phyloP scores from a whole-genome alignment of 1,140 invertebrate genomes.

The Diuraphis noxia region DNA sequence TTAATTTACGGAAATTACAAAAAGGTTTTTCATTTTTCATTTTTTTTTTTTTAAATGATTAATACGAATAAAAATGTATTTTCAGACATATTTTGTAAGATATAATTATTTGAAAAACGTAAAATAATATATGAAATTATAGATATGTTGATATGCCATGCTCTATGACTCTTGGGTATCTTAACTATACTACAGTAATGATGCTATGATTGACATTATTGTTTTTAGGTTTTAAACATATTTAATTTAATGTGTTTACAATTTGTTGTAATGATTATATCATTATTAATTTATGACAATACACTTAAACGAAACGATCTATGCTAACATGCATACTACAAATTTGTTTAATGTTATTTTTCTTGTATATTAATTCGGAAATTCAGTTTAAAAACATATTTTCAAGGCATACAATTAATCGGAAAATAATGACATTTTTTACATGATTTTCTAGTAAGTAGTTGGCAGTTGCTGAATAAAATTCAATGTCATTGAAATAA shows the following conservation, averaged over 20 bases:
- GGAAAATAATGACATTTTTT: background rate
- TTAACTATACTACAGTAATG: background rate
- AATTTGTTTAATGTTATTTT: background rate
- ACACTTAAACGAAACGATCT: background rate
- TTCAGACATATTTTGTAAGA: no score
- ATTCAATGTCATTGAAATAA: background rate
- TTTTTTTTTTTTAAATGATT: background rate
- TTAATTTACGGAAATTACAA: background rate
- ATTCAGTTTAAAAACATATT: background rate
- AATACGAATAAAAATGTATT: no score
- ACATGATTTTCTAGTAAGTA: background rate
- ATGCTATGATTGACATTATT: background rate
- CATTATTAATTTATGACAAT: background rate
- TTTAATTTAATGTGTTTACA: background rate
- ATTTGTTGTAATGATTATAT: background rate
- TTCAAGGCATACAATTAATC: background rate
- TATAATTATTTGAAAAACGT: no score
- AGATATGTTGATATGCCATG: background rate
- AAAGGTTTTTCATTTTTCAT: background rate
- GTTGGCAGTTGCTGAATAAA: background rate
- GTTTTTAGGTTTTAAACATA: background rate
- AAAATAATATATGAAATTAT: background rate
- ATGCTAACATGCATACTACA: accelerated
- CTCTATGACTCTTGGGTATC: no score
- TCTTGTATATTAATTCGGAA: background rate